phyloP scores from a whole-genome alignment of 2,113 vertebrate genomes.

The Sturnira hondurensis region DNA sequence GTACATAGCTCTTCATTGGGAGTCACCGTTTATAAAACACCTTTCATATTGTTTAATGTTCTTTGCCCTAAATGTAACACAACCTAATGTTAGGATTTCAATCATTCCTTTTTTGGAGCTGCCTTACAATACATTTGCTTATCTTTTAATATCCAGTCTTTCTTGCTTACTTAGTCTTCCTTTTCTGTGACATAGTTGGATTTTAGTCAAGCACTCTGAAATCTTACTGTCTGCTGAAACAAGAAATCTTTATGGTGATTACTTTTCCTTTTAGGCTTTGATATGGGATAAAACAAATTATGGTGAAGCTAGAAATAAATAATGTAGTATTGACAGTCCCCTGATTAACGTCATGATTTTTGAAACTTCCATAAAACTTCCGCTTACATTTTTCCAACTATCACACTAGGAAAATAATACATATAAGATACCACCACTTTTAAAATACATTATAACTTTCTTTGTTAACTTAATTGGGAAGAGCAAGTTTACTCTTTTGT shows the following conservation, averaged over 20 bases:
- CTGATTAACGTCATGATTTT: constrained; percentile 5
- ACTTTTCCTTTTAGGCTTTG: constrained; percentile 7
- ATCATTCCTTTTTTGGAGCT: background rate
- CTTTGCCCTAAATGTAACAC: background rate
- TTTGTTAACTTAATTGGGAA: constrained; percentile 35
- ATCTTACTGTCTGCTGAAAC: background rate
- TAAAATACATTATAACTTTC: constrained; percentile 18
- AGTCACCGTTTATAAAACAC: background rate
- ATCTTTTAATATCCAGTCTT: background rate
- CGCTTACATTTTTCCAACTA: background rate
- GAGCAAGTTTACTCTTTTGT: constrained; percentile 19
- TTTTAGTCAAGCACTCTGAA: constrained; percentile 11
- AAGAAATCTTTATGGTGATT: background rate
- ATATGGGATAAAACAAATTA: background rate
- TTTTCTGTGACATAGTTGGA: background rate
- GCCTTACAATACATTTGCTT: background rate
- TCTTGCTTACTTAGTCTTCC: background rate
- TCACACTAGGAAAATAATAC: constrained; percentile 20
- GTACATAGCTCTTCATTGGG: background rate
- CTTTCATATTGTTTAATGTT: background rate
- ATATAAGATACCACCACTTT: background rate
- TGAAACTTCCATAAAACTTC: background rate
- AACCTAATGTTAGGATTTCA: background rate
- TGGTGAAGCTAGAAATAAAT: background rate
- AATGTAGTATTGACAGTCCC: background rate